Evolutionary conservation across 2,888 invertebrate genomes (phyloP), one percentile per base, ranked within the genome.

Genomic region (Tribolium freemani): DNA sequence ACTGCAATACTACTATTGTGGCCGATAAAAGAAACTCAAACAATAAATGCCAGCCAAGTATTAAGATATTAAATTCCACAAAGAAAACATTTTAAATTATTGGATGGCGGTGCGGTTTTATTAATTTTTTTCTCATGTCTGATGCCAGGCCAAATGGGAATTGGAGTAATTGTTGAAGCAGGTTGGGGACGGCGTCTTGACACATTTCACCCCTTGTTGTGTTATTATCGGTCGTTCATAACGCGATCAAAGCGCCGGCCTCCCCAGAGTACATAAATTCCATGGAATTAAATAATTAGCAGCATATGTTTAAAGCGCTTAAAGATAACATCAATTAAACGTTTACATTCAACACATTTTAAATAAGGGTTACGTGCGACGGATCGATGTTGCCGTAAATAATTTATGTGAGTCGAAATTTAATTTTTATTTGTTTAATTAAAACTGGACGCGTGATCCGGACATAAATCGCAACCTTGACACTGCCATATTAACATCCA

Each of bases 21-120:
- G 44, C 67, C 68, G 48, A 72, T 68, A 68, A 68, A 72, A 72
- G 56, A 67, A 57, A 67, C 56, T 54, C 67, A 20, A 53, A 71
- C 71, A 71, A 71, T 72, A 68, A 68, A 72, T 44, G 60, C 54
- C 16, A 71, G 71, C 46, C 54, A 67, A 72, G 72, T 72, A 72
- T 72, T 72, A 72, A 72, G 68, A 63, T 57, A 54, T 72, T 72
- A 67, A 53, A 61, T 71, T 61, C 54, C 58, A 61, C 61, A 54
- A 61, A 56, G 61, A 48, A 48, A 56, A 68, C 58, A 71, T 71
- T 72, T 67, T 66, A 58, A 53, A 44, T 20, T 54, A 38, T 57
- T 68, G 20, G 30, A 57, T 21, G 5, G 31, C 54, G 45, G 46
- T 13, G 64, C 20, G 50, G 57, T 71, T 71, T 64, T 54, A 56